Base-by-base conservation (phyloP, 2,888 invertebrate species). In the Sphecodes monilicornis region DNA sequence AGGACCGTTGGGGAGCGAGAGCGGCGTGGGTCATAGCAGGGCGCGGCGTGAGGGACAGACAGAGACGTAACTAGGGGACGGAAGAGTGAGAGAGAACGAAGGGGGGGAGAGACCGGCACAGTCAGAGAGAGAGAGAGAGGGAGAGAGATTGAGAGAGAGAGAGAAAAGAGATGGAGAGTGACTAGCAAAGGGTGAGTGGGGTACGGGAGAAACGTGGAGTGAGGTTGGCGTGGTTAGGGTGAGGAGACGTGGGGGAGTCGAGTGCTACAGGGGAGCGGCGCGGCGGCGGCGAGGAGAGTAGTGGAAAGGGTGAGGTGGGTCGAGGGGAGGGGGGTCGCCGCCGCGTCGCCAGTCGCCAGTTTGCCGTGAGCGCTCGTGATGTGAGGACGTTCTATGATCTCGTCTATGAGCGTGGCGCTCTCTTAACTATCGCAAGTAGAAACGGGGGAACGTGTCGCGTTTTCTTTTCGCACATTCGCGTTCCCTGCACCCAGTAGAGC, bases 341-440 rank as follows among this genome's bases (percentile, higher is more conserved):
- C 92, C 94, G 94, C 93, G 93, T 92, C 92, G 93, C 95, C 93
- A 95, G 95, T 95, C 92, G 96, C 94, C 96, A 97, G 97, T 97
- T 96, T 96, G 97, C 97, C 96, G 97, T 97, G 97, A 97, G 97
- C 96, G 97, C 97, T 96, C 97, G 96, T 95, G 96, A 96, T 96
- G 97, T 96, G 96, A 97, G 96, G 96, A 97, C 97, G 97, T 97
- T 96, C 96, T 90, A 91, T 91, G 79, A 88, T 72, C 66, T 70
- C 66, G 74, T 86, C 76, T 70, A 86, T 82, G 87, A 88, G 85
- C 85, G 78, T 74, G 77, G 84, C 87, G 90, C 88, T 89, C 78
- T 88, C 64, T 84, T 54, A 85, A 69, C 74, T 82, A 71, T 80
- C 81, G 82, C 86, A 82, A 54, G 71, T 71, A 75, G 80, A 39